phyloP scores from a whole-genome alignment of 2,113 vertebrate genomes.

The Sceloporus tristichus region DNA sequence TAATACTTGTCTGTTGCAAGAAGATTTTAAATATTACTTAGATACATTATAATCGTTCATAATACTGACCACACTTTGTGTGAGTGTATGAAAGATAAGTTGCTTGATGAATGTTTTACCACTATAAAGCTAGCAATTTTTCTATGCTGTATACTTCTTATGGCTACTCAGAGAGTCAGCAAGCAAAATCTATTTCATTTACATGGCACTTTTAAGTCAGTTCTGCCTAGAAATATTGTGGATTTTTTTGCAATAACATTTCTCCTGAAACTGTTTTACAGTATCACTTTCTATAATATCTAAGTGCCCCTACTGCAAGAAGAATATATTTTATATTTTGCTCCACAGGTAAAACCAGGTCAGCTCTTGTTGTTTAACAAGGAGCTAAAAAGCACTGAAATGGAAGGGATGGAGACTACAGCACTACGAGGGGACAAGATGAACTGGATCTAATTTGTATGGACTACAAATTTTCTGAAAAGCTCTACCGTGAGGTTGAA shows the following conservation, averaged over 20 bases:
- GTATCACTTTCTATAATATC: neutral
- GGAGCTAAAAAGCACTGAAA: no score
- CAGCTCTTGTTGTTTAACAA: no score
- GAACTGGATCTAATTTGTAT: no score
- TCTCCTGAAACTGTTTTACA: neutral
- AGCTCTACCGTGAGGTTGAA: no score
- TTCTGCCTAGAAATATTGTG: neutral
- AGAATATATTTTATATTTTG: neutral
- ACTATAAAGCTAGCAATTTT: neutral
- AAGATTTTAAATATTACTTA: neutral
- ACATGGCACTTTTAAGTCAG: neutral
- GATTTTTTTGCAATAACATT: neutral
- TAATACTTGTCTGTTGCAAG: neutral
- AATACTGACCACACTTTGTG: neutral
- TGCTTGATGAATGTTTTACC: neutral
- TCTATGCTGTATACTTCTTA: neutral
- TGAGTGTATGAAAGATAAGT: neutral
- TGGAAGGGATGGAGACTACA: no score
- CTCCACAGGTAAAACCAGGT: no score
- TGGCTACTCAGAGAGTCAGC: neutral
- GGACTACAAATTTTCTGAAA: no score
- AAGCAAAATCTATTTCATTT: constrained; percentile 17
- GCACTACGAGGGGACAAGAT: no score
- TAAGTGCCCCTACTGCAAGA: neutral
- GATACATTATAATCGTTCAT: neutral